Evolutionary conservation across 2,113 vertebrate species (phyloP).

Genomic region (Chascanopsetta lugubris): DNA sequence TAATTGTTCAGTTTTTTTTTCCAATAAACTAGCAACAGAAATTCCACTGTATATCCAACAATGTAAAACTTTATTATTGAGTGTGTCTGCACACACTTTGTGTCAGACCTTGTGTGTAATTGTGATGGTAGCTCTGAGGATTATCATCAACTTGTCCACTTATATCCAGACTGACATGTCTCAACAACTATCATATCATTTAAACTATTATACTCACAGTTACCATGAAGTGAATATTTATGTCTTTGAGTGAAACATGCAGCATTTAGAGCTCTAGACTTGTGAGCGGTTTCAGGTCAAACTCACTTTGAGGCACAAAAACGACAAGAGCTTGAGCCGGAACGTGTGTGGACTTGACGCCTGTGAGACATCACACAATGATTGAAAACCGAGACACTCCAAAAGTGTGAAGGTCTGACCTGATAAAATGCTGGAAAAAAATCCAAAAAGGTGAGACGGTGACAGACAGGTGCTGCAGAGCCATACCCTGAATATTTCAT

Average conservation of each 20-base stretch:
- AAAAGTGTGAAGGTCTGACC: background rate
- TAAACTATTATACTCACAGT: too few relatives aligned
- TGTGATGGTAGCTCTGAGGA: background rate
- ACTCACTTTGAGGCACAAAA: background rate
- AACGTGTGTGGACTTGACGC: background rate
- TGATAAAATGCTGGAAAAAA: background rate
- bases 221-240: background rate
- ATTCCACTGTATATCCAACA: too few relatives aligned
- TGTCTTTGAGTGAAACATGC: background rate
- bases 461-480: background rate
- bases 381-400: background rate
- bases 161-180: background rate
- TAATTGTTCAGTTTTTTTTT: too few relatives aligned
- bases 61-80: slow-evolving; percentile 13
- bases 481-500: slow-evolving; percentile 2
- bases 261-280: background rate
- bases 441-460: background rate
- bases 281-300: background rate
- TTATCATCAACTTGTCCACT: background rate
- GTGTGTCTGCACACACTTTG: slow-evolving; percentile 2
- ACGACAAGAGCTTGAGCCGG: background rate
- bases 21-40: too few relatives aligned
- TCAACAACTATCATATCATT: background rate
- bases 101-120: background rate
- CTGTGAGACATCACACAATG: background rate